Conservation (phyloP, 1,140 invertebrate genomes). For the Dolichoris vasculosae region DNA sequence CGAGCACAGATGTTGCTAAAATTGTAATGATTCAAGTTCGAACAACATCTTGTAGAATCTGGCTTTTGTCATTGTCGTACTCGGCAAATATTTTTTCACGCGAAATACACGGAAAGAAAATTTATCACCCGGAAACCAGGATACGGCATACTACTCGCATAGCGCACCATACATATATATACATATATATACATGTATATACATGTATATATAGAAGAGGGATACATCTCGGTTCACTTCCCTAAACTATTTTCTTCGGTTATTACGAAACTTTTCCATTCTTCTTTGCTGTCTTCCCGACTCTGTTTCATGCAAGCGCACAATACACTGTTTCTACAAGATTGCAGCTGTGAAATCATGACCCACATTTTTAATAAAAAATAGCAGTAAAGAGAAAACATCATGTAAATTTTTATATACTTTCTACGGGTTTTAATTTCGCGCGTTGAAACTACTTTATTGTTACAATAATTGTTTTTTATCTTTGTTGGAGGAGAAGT, state of each 20-base stretch:
- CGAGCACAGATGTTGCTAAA: not conserved
- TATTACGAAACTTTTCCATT: constrained; percentile 35
- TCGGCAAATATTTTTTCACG: constrained; percentile 34
- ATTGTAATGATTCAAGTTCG: constrained; percentile 45
- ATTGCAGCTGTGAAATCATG: constrained; percentile 31
- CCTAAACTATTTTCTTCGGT: constrained; percentile 37
- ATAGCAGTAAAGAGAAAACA: not conserved
- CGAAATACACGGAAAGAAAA: constrained; percentile 16
- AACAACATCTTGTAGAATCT: constrained; percentile 30
- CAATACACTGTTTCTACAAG: not conserved
- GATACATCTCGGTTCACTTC: constrained; percentile 8
- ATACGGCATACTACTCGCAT: not conserved
- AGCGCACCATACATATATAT: not conserved
- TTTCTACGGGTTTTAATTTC: not conserved
- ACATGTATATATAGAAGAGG: constrained; percentile 1
- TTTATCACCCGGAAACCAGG: constrained; percentile 46
- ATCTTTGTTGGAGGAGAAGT: too few species aligned
- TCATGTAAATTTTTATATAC: not conserved
- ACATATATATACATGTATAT: not conserved
- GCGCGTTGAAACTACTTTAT: not conserved
- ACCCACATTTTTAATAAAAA: constrained; percentile 48
- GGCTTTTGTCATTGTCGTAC: constrained; percentile 28
- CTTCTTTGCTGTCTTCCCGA: not conserved
- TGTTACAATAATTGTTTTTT: not conserved
- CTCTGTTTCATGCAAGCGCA: constrained; percentile 20